A percentile compares a stretch with the other conserved stretches of the same genome.
phyloP scores from a whole-genome alignment of 2,113 vertebrate genomes.

The Ciconia maguari region DNA sequence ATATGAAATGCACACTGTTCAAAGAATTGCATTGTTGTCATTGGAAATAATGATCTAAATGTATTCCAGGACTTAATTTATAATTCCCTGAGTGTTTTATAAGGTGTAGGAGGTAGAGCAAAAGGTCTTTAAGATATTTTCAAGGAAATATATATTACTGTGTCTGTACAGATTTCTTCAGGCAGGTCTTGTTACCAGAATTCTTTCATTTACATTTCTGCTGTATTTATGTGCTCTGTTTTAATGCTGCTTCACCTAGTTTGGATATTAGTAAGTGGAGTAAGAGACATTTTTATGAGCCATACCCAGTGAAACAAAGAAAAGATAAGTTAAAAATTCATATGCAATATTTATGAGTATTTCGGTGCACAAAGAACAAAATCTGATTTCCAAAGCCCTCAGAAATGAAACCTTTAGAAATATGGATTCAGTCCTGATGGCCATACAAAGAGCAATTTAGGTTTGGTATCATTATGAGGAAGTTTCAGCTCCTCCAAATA shows the following conservation, averaged over 20 bases:
- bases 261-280: not conserved
- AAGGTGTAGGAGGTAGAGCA: not conserved
- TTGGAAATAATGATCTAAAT: slow-evolving; percentile 25
- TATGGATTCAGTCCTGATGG: not conserved
- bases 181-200: not conserved
- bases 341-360: not conserved
- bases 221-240: not conserved
- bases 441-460: not conserved
- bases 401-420: not conserved
- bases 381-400: not conserved
- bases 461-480: not conserved
- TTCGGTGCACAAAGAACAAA: not conserved
- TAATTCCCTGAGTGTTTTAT: slow-evolving; percentile 17
- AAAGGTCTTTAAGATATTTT: slow-evolving; percentile 12
- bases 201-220: slow-evolving; percentile 10
- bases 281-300: not conserved
- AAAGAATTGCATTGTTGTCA: not conserved
- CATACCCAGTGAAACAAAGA: not conserved
- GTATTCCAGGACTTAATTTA: not conserved
- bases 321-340: not conserved
- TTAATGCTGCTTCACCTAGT: not conserved
- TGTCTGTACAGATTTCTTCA: not conserved
- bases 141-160: not conserved
- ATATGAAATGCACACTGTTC: not conserved
- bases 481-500: not conserved